A percentile compares a stretch with the other conserved stretches of the same genome.
phyloP scores from a whole-genome alignment of 2,888 invertebrate species.

The Panopea generosa region DNA sequence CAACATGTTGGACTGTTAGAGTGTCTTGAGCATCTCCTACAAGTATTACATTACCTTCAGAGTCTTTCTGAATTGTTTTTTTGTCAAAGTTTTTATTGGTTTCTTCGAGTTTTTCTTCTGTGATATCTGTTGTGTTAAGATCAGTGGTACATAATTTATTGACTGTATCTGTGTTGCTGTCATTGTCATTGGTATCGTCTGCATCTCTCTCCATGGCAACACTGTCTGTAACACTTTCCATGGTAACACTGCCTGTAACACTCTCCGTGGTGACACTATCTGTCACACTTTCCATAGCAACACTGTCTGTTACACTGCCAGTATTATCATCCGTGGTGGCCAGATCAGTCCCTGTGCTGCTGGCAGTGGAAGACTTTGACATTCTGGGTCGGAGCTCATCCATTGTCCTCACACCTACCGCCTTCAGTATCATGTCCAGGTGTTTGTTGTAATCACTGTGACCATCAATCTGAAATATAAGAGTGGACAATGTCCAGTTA shows the following conservation, averaged over 20 bases:
- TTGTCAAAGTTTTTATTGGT: too few relatives aligned
- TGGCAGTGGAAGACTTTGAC: neutral
- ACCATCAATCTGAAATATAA: constrained; percentile 85
- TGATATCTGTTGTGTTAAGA: neutral
- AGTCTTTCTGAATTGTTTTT: too few relatives aligned
- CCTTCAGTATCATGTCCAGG: constrained; percentile 87
- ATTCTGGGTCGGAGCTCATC: constrained; percentile 61
- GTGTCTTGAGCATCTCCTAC: too few relatives aligned
- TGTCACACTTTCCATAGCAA: neutral
- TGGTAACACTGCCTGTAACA: neutral
- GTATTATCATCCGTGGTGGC: neutral
- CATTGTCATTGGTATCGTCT: neutral
- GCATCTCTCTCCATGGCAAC: neutral
- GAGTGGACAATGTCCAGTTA: neutral
- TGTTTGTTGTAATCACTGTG: constrained; percentile 88
- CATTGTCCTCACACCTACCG: constrained; percentile 83
- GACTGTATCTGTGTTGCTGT: too few relatives aligned
- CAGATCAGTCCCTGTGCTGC: neutral
- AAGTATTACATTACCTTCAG: too few relatives aligned
- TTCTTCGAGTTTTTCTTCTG: neutral
- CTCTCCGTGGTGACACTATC: too few relatives aligned
- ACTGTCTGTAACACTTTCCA: neutral
- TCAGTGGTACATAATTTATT: neutral
- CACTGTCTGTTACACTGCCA: neutral
- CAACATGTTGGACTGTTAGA: too few relatives aligned